A percentile compares a stretch with the other conserved stretches of the same genome.
Evolutionary conservation across 2,797 vertebrate genomes (phyloP).

Genomic region (Hippopotamyrus pictus): DNA sequence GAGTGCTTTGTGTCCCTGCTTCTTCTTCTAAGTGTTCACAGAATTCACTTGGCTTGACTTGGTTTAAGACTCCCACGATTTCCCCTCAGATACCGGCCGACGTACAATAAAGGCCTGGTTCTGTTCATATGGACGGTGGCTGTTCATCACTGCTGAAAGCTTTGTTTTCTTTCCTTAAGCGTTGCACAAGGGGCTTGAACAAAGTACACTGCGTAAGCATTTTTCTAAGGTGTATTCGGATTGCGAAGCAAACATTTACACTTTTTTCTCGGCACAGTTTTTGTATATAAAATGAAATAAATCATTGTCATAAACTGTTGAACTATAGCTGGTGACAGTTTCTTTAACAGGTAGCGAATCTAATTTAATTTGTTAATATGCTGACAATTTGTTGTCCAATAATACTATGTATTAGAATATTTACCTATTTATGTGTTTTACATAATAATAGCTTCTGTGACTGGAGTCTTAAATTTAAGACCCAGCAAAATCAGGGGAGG

Average conservation of each 20-base stretch:
- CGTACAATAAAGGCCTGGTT: background rate
- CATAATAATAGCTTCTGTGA: slow-evolving; percentile 43
- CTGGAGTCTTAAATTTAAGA: background rate
- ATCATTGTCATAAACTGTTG: slow-evolving; percentile 49
- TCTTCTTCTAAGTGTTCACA: background rate
- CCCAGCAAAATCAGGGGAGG: background rate
- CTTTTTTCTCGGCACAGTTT: slow-evolving; percentile 7
- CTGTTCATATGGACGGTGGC: background rate
- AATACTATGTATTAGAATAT: slow-evolving; percentile 68
- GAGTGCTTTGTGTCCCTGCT: background rate
- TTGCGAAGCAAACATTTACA: background rate
- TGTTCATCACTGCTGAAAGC: background rate
- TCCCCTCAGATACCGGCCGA: background rate
- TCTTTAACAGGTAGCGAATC: slow-evolving; percentile 64
- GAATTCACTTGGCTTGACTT: background rate
- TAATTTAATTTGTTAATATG: slow-evolving; percentile 61
- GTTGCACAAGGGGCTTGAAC: background rate
- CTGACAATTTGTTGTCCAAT: slow-evolving; percentile 63
- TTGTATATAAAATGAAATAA: slow-evolving; percentile 9
- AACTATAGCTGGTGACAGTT: slow-evolving; percentile 53
- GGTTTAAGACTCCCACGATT: background rate
- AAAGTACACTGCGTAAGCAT: background rate
- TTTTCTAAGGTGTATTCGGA: slow-evolving; percentile 1
- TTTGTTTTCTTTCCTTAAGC: background rate
- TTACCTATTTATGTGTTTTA: slow-evolving; percentile 61